Conservation (phyloP, 2,888 invertebrate genomes). For the Brachycybe producta region DNA sequence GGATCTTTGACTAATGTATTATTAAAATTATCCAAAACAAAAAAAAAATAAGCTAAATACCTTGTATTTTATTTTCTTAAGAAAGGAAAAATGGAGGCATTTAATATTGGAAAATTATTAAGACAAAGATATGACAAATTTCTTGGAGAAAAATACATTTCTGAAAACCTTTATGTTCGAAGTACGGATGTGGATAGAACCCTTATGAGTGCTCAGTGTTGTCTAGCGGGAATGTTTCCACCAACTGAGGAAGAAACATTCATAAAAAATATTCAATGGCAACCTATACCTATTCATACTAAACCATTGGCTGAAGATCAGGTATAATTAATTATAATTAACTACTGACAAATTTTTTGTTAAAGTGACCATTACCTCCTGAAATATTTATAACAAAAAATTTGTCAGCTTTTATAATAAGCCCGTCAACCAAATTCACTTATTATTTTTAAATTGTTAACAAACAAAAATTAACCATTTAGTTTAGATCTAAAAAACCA, state of each 20-base stretch:
- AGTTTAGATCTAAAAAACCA: too few species aligned
- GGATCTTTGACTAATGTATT: neutral
- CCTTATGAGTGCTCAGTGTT: neutral
- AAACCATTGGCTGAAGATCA: neutral
- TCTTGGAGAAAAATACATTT: neutral
- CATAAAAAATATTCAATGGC: neutral
- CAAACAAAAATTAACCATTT: too few species aligned
- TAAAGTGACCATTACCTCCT: too few species aligned
- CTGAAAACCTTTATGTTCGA: neutral
- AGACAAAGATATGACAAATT: neutral
- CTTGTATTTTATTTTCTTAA: too few species aligned
- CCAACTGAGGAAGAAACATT: neutral
- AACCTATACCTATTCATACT: neutral
- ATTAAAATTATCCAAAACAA: neutral
- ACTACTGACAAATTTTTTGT: too few species aligned
- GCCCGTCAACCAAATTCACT: too few species aligned
- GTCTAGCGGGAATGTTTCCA: neutral
- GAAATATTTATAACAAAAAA: too few species aligned
- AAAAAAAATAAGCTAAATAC: too few species aligned
- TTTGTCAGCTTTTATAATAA: too few species aligned
- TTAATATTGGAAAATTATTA: neutral
- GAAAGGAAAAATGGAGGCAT: neutral
- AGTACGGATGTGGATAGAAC: neutral
- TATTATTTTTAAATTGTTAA: too few species aligned
- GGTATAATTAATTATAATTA: too few species aligned